Conservation (phyloP, 2,888 invertebrate species). For the Vesta saturnalis region DNA sequence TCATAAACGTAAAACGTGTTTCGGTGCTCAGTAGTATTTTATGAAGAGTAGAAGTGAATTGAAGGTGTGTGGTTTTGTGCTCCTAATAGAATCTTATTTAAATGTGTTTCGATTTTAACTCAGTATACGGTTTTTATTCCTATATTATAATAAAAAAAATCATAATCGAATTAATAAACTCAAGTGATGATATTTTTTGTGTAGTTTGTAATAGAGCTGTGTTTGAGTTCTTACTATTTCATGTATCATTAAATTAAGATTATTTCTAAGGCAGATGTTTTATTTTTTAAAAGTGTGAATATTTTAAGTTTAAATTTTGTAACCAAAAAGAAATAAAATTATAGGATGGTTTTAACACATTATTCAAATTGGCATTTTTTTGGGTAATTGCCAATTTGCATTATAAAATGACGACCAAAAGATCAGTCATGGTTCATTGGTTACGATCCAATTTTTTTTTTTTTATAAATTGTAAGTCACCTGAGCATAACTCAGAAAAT, state of each 20-base stretch:
- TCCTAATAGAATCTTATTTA: no score
- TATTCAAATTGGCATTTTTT: conserved; percentile 13
- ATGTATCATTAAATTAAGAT: conserved; percentile 17
- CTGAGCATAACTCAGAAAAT: background rate
- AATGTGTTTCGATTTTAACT: no score
- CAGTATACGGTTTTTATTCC: no score
- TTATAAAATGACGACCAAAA: background rate
- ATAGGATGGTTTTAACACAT: background rate
- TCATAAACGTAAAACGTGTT: conserved; percentile 23
- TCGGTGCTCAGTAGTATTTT: conserved; percentile 17
- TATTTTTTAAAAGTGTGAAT: no score
- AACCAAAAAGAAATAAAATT: background rate
- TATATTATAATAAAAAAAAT: no score
- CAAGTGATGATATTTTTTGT: background rate
- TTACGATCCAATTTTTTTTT: background rate
- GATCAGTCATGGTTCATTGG: background rate
- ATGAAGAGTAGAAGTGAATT: background rate
- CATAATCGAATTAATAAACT: no score
- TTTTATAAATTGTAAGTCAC: conserved; percentile 3
- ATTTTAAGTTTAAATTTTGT: no score
- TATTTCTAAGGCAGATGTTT: background rate
- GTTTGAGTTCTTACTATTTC: conserved; percentile 1
- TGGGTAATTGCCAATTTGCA: conserved; percentile 13
- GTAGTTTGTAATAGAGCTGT: conserved; percentile 10
- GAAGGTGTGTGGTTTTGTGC: background rate